Evolutionary conservation across 2,888 invertebrate genomes (phyloP).

Genomic region (Drosophila acutilabella): DNA sequence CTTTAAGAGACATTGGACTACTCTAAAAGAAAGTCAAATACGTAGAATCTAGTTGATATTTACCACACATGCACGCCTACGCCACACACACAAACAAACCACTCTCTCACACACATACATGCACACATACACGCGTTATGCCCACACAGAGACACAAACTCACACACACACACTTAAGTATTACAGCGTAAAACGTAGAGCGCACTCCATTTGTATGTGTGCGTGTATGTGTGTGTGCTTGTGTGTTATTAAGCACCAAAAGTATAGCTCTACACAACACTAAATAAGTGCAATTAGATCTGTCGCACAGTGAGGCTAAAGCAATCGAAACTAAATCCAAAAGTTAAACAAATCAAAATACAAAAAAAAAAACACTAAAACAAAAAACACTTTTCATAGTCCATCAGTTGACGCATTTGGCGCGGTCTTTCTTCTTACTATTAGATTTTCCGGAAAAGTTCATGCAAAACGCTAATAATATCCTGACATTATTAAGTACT

Average conservation of each 20-base stretch:
- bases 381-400: slow-evolving; percentile 15
- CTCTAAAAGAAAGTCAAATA: slow-evolving; percentile 87
- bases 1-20: slow-evolving; percentile 97
- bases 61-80: slow-evolving; percentile 47
- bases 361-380: not conserved
- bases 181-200: not conserved
- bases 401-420: slow-evolving; percentile 32
- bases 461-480: slow-evolving; percentile 67
- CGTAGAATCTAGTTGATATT: slow-evolving; percentile 67
- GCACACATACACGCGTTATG: slow-evolving; percentile 25
- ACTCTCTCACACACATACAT: slow-evolving; percentile 18
- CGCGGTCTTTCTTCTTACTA: slow-evolving; percentile 35
- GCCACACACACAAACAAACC: slow-evolving; percentile 23
- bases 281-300: slow-evolving; percentile 48
- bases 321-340: slow-evolving; percentile 13
- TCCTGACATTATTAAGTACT: slow-evolving; percentile 38
- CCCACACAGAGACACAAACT: not conserved
- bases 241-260: slow-evolving; percentile 29
- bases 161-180: slow-evolving; percentile 6
- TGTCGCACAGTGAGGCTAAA: slow-evolving; percentile 39
- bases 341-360: slow-evolving; percentile 1
- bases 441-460: slow-evolving; percentile 54
- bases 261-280: slow-evolving; percentile 39
- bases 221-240: slow-evolving; percentile 2
- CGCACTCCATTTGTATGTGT: slow-evolving; percentile 12